Evolutionary conservation across 2,888 invertebrate genomes (phyloP), one percentile per base, ranked within the genome.

Genomic region (Andrena marginata): DNA sequence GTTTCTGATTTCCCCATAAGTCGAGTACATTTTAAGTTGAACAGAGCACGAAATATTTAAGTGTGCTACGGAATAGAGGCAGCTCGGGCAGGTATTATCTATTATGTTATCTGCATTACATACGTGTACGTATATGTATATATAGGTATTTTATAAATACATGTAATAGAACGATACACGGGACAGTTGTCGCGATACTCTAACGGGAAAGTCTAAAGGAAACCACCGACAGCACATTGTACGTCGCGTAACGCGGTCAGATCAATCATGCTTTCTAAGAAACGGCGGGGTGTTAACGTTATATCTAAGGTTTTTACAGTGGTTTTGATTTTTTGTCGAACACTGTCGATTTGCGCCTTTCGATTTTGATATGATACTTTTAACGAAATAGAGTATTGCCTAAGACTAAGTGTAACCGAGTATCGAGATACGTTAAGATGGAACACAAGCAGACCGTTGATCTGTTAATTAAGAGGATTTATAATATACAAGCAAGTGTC

Each of bases 21-120:
- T 80, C 51, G 76, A 69, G 72, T 84, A 75, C 59, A 63, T 60
- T 86, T 87, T 79, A 78, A 77, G 63, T 84, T 89, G 70, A 80
- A 81, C 85, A 77, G 71, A 85, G 87, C 86, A 88, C 88, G 72
- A 78, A 83, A 79, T 71, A 80, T 88, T 89, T 87, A 90, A 83
- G 88, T 90, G 87, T 88, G 88, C 86, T 85, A 90, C 81, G 84
- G 86, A 90, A 91, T 90, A 91, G 92, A 93, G 93, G 92, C 93
- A 94, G 93, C 93, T 93, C 93, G 93, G 93, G 94, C 93, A 94
- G 94, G 93, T 92, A 87, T 89, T 91, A 86, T 89, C 90, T 92
- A 93, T 92, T 93, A 91, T 90, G 91, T 92, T 92, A 90, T 91
- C 89, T 90, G 90, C 90, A 92, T 89, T 91, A 90, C 87, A 91